Evolutionary conservation across 2,113 vertebrate genomes (phyloP).

Genomic region (Tyto alba): DNA sequence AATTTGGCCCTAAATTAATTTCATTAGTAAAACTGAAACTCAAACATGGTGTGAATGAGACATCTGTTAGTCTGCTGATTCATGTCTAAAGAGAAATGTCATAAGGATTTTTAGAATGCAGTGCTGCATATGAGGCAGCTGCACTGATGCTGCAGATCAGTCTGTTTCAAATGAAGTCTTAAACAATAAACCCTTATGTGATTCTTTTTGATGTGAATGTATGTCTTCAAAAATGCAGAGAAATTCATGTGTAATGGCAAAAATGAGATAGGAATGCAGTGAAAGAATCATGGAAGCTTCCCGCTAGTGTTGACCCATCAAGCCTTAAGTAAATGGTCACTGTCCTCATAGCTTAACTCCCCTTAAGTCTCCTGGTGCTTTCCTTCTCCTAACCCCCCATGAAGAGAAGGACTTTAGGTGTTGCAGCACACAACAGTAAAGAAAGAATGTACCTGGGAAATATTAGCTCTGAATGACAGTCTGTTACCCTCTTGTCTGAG

Average conservation of each 20-base stretch:
- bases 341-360: background rate
- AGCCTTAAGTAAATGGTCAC: background rate
- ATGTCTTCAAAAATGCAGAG: background rate
- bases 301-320: background rate
- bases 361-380: background rate
- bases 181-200: conserved; percentile 32
- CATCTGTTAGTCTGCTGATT: conserved; percentile 64
- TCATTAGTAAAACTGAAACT: conserved; percentile 59
- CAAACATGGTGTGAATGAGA: conserved; percentile 67
- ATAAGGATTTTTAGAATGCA: conserved; percentile 53
- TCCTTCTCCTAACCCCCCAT: background rate
- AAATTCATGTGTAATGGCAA: background rate
- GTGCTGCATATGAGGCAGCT: conserved; percentile 40
- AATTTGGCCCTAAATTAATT: conserved; percentile 65
- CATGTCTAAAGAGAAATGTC: conserved; percentile 62
- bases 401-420: background rate
- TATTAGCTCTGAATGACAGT: background rate
- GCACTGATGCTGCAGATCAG: conserved; percentile 30
- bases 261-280: background rate
- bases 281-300: background rate
- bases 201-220: background rate
- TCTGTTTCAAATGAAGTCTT: conserved; percentile 29
- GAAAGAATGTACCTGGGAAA: background rate
- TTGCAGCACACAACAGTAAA: background rate
- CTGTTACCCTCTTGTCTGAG: background rate